Conservation (phyloP, 2,113 vertebrate genomes). For the Coptodon rendalli region DNA sequence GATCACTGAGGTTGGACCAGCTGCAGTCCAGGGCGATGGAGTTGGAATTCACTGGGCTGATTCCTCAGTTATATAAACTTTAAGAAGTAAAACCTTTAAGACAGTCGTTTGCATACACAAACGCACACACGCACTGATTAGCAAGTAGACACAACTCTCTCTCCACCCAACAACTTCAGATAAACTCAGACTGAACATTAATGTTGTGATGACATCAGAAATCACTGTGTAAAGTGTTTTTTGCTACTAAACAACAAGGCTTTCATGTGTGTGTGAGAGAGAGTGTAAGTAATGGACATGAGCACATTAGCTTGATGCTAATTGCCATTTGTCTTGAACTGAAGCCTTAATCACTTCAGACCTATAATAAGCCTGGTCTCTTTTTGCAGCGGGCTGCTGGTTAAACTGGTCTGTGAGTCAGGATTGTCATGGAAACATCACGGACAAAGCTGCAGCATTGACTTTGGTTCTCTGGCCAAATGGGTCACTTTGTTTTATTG, state of each 20-base stretch:
- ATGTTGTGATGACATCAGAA: background rate
- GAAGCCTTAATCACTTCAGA: background rate
- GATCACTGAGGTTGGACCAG: rapidly evolving
- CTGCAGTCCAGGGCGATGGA: background rate
- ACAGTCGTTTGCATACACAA: rapidly evolving
- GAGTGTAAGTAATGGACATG: background rate
- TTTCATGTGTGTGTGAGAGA: background rate
- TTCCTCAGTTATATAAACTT: rapidly evolving
- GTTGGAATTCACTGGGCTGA: background rate
- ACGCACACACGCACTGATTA: background rate
- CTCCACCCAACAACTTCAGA: background rate
- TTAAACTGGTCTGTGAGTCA: background rate
- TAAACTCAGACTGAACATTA: background rate
- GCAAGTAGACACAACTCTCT: background rate
- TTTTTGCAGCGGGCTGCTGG: background rate
- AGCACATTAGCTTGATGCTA: background rate
- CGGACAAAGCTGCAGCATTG: background rate
- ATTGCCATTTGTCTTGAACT: background rate
- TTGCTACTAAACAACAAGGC: background rate
- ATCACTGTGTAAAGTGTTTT: background rate
- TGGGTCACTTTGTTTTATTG: background rate
- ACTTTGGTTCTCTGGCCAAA: background rate
- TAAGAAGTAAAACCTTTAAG: background rate
- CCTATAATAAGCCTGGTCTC: background rate
- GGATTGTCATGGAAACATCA: conserved; percentile 33